phyloP scores from a whole-genome alignment of 2,888 invertebrate species.

The Mesorhabditis spiculigera region DNA sequence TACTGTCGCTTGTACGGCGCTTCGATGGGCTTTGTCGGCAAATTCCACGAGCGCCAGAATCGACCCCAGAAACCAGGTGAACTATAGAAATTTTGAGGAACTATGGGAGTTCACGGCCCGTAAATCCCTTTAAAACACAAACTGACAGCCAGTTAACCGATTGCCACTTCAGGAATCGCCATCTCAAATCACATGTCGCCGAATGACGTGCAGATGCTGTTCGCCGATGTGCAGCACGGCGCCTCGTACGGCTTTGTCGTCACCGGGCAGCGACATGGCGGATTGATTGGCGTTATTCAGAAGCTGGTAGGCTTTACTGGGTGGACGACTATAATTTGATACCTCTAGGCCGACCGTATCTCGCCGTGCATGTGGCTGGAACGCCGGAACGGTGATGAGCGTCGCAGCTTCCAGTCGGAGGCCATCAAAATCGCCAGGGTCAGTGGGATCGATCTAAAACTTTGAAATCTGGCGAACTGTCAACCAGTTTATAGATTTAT shows the following conservation, averaged over 20 bases:
- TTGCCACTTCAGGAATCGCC: constrained; percentile 31
- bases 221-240: constrained; percentile 39
- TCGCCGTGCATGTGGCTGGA: constrained; percentile 50
- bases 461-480: not conserved
- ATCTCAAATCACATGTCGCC: constrained; percentile 50
- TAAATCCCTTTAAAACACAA: not conserved
- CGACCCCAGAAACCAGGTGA: constrained; percentile 39
- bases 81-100: constrained; percentile 8
- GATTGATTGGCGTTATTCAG: constrained; percentile 42
- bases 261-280: constrained; percentile 49
- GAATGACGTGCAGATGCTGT: constrained; percentile 51
- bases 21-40: constrained; percentile 42
- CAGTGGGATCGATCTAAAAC: not conserved
- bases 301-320: constrained; percentile 20
- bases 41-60: constrained; percentile 32
- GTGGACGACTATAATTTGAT: not conserved
- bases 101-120: not conserved
- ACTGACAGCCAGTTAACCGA: not conserved
- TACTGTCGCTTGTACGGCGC: constrained; percentile 46
- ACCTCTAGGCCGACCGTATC: constrained; percentile 23
- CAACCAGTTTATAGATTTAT: too few species aligned
- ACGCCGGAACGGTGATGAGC: constrained; percentile 34
- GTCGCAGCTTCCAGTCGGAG: constrained; percentile 33
- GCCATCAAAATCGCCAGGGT: constrained; percentile 42
- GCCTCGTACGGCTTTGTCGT: constrained; percentile 43